These are phyloP conservation scores for Carcharodon carcharias DNA, from an alignment of 2,797 vertebrate species.

Conservation along the genomic window DNA sequence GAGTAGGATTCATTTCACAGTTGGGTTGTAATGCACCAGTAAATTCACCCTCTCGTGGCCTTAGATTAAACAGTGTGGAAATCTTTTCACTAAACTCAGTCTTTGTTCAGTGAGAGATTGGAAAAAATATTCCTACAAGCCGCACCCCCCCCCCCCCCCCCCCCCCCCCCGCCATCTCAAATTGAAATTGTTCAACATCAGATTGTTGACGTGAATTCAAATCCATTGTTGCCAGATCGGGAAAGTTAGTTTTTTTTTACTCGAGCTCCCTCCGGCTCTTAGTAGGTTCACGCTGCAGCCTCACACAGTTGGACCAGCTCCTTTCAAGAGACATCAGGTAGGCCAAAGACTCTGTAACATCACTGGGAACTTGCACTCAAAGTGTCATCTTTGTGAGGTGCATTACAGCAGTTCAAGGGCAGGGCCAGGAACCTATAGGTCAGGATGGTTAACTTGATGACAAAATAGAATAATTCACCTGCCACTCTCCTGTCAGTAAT, in stretches of 20 bases:
- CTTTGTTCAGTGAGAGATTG: conserved; percentile 61
- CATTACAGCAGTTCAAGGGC: neutral
- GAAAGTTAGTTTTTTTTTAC: conserved; percentile 42
- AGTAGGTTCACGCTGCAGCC: neutral
- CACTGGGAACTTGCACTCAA: neutral
- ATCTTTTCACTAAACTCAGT: conserved; percentile 53
- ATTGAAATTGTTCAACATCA: conserved; percentile 55
- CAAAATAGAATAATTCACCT: conserved; percentile 1
- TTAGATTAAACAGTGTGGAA: conserved; percentile 54
- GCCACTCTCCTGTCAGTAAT: neutral
- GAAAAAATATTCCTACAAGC: conserved; percentile 57
- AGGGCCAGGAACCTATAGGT: neutral
- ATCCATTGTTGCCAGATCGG: conserved; percentile 48
- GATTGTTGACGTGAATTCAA: conserved; percentile 51
- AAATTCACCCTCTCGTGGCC: conserved; percentile 57
- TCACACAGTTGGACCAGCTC: conserved; percentile 36
- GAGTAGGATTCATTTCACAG: conserved; percentile 52
- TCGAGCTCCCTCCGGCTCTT: neutral
- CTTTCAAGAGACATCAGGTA: conserved; percentile 48
- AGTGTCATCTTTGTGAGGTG: neutral
- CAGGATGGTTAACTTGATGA: neutral
- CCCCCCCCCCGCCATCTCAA: conserved; percentile 45
- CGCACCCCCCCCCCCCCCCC: neutral
- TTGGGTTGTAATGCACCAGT: conserved; percentile 63
- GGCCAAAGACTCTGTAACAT: conserved; percentile 44